phyloP scores from a whole-genome alignment of 2,888 invertebrate species.

The Conomelus anceps region DNA sequence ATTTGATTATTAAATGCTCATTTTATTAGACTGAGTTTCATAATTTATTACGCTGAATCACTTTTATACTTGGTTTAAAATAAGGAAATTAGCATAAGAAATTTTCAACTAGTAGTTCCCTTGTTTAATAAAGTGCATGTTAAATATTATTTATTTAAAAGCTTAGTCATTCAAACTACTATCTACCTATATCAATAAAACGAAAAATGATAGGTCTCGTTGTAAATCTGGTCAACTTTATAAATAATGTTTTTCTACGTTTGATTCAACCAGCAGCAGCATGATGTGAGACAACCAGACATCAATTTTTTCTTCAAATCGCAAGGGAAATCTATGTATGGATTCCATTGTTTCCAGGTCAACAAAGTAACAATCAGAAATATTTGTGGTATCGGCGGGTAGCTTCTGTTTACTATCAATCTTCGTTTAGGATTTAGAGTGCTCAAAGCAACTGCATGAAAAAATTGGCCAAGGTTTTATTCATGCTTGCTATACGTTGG shows the following conservation, averaged over 20 bases:
- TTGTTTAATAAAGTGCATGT: too few relatives aligned
- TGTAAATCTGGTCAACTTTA: background rate
- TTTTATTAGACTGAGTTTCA: too few relatives aligned
- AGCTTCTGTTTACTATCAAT: background rate
- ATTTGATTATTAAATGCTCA: too few relatives aligned
- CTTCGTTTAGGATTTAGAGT: background rate
- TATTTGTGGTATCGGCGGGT: background rate
- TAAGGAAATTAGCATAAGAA: too few relatives aligned
- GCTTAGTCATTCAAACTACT: too few relatives aligned
- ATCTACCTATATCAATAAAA: too few relatives aligned
- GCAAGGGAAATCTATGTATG: background rate
- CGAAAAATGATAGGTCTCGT: too few relatives aligned
- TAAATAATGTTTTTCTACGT: background rate
- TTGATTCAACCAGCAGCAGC: background rate
- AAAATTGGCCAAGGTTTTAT: background rate
- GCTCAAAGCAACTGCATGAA: background rate
- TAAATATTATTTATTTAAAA: too few relatives aligned
- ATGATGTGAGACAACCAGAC: background rate
- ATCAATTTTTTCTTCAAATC: background rate
- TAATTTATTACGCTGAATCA: too few relatives aligned
- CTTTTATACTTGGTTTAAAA: too few relatives aligned
- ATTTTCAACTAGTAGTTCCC: too few relatives aligned
- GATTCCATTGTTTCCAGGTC: background rate
- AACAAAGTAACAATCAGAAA: background rate
- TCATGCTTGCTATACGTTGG: background rate